Conservation (phyloP, 1,140 invertebrate genomes). For the Formica selysi region DNA sequence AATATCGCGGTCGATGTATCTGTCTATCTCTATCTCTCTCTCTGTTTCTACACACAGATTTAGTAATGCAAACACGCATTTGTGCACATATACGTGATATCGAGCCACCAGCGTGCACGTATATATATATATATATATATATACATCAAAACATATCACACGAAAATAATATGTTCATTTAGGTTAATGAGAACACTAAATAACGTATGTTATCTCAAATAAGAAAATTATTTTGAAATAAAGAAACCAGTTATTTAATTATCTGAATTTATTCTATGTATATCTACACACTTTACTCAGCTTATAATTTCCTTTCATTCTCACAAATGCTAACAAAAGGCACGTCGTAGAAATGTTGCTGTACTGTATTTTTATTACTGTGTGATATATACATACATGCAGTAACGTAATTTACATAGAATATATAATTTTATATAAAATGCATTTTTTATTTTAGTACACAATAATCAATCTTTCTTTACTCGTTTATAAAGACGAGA, state of each 20-base stretch:
- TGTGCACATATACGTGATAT: not conserved
- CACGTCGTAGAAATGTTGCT: not conserved
- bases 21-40: constrained; percentile 14
- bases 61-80: not conserved
- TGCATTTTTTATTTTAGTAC: not conserved
- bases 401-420: not conserved
- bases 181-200: constrained; percentile 15
- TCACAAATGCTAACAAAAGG: not conserved
- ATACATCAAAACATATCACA: not conserved
- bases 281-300: not conserved
- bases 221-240: not conserved
- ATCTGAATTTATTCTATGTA: not conserved
- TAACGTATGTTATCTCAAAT: not conserved
- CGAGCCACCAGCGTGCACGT: not conserved
- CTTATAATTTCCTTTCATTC: not conserved
- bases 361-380: not conserved
- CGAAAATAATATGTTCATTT: not conserved
- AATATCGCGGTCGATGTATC: constrained; percentile 71
- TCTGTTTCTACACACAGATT: constrained; percentile 14
- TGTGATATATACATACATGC: not conserved
- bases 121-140: not conserved
- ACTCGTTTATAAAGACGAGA: not conserved
- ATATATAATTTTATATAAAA: not conserved
- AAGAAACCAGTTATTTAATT: not conserved
- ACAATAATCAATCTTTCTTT: not conserved